phyloP scores from a whole-genome alignment of 2,113 vertebrate genomes.

The Mormyrus iriodes region DNA sequence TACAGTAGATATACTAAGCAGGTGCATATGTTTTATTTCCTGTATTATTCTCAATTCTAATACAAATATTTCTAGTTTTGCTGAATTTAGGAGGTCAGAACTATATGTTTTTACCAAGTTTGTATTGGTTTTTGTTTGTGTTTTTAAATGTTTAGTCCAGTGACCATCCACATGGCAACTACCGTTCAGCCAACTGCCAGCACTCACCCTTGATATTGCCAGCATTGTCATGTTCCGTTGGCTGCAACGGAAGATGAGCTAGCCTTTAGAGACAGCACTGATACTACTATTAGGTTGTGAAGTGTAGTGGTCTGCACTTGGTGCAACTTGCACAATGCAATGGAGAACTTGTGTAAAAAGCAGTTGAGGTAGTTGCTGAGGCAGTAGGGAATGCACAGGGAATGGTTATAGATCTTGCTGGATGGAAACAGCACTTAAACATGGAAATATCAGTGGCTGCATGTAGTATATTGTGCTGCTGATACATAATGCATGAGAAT shows the following conservation, averaged over 20 bases:
- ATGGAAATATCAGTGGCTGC: not conserved
- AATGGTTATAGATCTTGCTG: not conserved
- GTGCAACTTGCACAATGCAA: not conserved
- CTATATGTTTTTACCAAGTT: not conserved
- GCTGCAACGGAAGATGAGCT: slow-evolving; percentile 49
- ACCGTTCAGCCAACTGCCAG: slow-evolving; percentile 15
- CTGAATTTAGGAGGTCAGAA: not conserved
- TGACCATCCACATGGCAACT: slow-evolving; percentile 1
- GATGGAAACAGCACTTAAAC: not conserved
- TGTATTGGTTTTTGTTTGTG: not conserved
- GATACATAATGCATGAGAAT: not conserved
- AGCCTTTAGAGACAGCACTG: not conserved
- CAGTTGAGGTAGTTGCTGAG: not conserved
- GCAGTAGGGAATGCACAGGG: not conserved
- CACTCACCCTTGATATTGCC: slow-evolving; percentile 17
- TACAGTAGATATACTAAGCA: not conserved
- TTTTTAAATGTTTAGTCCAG: not conserved
- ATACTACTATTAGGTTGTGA: not conserved
- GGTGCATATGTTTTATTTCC: not conserved
- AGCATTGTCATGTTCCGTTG: slow-evolving; percentile 21
- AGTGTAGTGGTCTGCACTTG: not conserved
- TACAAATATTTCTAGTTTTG: not conserved
- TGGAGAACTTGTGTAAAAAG: not conserved
- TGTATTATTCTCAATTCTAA: not conserved
- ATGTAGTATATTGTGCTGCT: not conserved